A percentile compares a stretch with the other conserved stretches of the same genome.
phyloP scores from a whole-genome alignment of 1,140 invertebrate species.

The Drosophila funebris region DNA sequence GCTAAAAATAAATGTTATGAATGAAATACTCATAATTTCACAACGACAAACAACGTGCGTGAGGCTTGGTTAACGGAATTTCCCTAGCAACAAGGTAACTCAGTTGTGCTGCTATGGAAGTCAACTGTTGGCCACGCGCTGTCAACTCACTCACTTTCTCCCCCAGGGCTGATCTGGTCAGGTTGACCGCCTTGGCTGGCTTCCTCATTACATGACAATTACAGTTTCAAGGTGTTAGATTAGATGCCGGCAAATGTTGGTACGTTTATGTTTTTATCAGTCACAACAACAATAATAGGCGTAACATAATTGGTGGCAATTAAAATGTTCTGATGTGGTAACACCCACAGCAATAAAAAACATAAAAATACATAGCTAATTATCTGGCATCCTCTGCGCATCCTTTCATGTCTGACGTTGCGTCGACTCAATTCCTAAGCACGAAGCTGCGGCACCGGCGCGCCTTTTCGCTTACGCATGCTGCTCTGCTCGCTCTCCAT shows the following conservation, averaged over 20 bases:
- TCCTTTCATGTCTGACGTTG: conserved; percentile 28
- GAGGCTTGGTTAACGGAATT: conserved; percentile 43
- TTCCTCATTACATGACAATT: conserved; percentile 67
- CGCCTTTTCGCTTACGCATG: conserved; percentile 43
- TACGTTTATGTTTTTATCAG: conserved; percentile 8
- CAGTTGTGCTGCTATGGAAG: not conserved
- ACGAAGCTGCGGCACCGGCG: conserved; percentile 19
- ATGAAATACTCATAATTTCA: conserved; percentile 34
- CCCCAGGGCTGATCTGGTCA: too few relatives aligned
- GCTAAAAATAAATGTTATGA: conserved; percentile 23
- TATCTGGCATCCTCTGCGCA: conserved; percentile 12
- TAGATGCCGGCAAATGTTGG: conserved; percentile 32
- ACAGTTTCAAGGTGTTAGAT: conserved; percentile 62
- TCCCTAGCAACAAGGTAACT: conserved; percentile 59
- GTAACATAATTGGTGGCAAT: conserved; percentile 18
- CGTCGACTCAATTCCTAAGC: conserved; percentile 24
- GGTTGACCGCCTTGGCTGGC: conserved; percentile 37
- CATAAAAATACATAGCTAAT: conserved; percentile 7
- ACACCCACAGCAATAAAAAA: not conserved
- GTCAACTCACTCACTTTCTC: conserved; percentile 53
- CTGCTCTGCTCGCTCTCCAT: not conserved
- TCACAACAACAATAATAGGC: conserved; percentile 6
- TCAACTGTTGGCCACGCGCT: conserved; percentile 22
- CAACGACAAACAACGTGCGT: conserved; percentile 30
- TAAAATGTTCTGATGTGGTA: conserved; percentile 9